Evolutionary conservation across 2,113 vertebrate genomes (phyloP).

Genomic region (Heteronetta atricapilla): DNA sequence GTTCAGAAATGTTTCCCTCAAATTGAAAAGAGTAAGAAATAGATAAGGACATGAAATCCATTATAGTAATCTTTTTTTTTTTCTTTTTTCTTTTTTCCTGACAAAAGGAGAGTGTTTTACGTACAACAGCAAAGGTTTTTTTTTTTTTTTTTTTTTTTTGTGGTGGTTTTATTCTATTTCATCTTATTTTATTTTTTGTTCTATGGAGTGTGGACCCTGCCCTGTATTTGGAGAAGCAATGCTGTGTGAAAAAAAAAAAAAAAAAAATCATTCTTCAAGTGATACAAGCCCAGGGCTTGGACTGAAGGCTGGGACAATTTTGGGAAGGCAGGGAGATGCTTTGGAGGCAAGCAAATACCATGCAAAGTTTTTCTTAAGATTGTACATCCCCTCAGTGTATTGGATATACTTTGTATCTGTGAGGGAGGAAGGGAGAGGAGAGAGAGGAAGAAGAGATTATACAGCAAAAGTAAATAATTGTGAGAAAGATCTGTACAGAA

Average conservation of each 20-base stretch:
- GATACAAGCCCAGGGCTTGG: background rate
- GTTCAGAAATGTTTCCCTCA: conserved; percentile 46
- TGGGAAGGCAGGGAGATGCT: background rate
- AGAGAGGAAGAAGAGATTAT: background rate
- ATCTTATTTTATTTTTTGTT: conserved; percentile 12
- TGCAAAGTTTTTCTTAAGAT: background rate
- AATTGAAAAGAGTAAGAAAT: conserved; percentile 48
- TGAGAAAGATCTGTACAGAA: background rate
- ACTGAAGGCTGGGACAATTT: background rate
- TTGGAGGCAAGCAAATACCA: background rate
- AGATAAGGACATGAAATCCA: conserved; percentile 56
- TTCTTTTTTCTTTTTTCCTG: background rate
- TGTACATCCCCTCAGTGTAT: background rate
- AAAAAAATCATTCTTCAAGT: background rate
- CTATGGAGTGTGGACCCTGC: background rate
- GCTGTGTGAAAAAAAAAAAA: background rate
- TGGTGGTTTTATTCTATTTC: conserved; percentile 13
- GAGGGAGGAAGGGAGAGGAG: background rate
- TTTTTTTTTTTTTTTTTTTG: background rate
- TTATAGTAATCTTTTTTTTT: conserved; percentile 21
- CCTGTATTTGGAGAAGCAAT: background rate
- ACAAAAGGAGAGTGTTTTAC: background rate
- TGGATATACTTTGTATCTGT: background rate
- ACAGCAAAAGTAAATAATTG: background rate
- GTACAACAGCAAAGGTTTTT: background rate